Base-by-base conservation (phyloP, 2,888 invertebrate species). In the Arrhopalites spinosus region DNA sequence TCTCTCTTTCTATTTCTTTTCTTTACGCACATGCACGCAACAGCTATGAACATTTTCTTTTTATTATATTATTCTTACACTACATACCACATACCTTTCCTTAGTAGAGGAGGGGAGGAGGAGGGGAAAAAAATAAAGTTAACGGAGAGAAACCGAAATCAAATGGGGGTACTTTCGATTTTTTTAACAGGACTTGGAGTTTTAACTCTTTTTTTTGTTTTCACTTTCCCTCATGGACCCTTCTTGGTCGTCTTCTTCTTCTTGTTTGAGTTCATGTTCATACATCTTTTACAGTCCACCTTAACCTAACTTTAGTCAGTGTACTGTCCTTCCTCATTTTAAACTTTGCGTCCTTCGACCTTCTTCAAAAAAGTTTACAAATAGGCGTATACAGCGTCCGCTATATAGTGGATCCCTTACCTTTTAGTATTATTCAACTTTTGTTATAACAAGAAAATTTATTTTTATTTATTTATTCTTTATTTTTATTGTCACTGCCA, bases 141-240 rank as follows among this genome's bases (percentile, higher is more conserved):
- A 78, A 78, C 78, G 78, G 78, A 75, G 75, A 77, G 77, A 77
- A 78, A 77, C 75, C 59, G 75, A 78, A 77, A 76, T 76, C 64
- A 75, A 76, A 67, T 71, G 67, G 45, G 72, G 29, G 71, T 45
- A 70, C 78, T 78, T 79, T 79, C 78, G 78, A 75, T 78, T 78
- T 79, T 78, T 78, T 79, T 76, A 74, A 79, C 79, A 71, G 77
- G 75, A 73, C 75, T 71, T 63, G 43, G 45, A 68, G 61, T 72
- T 70, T 64, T 56, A 72, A 66, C 59, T 63, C 25, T 50, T 59
- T 68, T n/a, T n/a, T n/a, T 56, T 67, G 73, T 56, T 78, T 77
- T 79, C 79, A 79, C 79, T 79, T 79, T 79, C 73, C 53, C 66
- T 66, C 25, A 27, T 13, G 59, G 59, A 59, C 59, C 59, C 59